Evolutionary conservation across 2,113 vertebrate genomes (phyloP), one percentile per base, ranked within the genome.

Genomic region (Platichthys stellatus): DNA sequence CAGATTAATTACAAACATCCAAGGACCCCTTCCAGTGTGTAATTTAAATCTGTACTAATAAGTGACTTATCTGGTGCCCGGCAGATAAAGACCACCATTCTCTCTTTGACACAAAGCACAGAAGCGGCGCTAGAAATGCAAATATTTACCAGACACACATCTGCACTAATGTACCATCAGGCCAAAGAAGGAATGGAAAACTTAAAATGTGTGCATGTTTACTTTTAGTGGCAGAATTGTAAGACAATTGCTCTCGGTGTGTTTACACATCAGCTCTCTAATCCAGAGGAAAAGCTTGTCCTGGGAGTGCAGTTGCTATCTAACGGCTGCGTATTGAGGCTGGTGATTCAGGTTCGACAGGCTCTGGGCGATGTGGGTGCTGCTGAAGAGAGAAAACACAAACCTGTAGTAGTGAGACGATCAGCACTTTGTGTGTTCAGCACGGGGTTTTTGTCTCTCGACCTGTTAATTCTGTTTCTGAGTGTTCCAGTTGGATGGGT

Each of bases 161-260:
- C 83, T 69, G 40, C 63, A 28, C 61, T 35, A 78, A 76, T 69
- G 63, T 69, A 24, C 63, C 60, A 51, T 76, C 76, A 31, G 72
- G 75, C 90, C 90, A 90, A 92, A 91, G 80, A 94, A 92, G 92
- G 90, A 84, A 62, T 90, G 92, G 91, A 91, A 91, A 91, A 78
- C 74, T 56, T 71, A 76, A 75, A 31, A 43, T 76, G 84, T 66
- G 68, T 88, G 83, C 74, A 47, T 89, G 88, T 90, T 89, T 92
- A 85, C 54, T 63, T 67, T 66, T 72, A 24, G 81, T 47, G 57
- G 51, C 73, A 59, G 61, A 72, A 80, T 63, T 76, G 73, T 54
- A 84, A 88, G 86, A 87, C 89, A 92, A 92, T 90, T 74, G 78
- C 72, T 69, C 54, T 68, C n/a, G 3, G 53, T 90, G 90, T 92